A percentile compares a stretch with the other conserved stretches of the same genome.
These are phyloP conservation scores for Chymomyza amoena DNA, from an alignment of 2,888 invertebrate species.

Conservation along the genomic window DNA sequence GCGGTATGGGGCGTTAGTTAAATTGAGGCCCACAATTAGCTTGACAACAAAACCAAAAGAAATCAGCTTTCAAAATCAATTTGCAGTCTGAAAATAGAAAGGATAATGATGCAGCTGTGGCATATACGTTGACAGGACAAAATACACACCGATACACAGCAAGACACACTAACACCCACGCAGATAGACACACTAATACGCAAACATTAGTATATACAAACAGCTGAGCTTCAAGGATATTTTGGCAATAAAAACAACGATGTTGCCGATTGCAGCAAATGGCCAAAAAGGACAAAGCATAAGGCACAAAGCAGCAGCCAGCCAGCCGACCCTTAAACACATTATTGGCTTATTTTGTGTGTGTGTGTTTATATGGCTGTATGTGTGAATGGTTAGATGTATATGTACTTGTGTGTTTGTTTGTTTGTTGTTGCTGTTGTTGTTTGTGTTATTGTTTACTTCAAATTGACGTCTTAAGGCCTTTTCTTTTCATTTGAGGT, in stretches of 20 bases:
- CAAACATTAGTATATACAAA: conserved; percentile 8
- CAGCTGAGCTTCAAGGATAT: conserved; percentile 14
- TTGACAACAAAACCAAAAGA: conserved; percentile 26
- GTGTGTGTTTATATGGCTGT: background rate
- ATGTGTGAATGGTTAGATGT: background rate
- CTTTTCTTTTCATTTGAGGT: conserved; percentile 46
- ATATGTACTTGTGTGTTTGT: background rate
- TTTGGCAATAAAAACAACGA: background rate
- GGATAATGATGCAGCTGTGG: conserved; percentile 47
- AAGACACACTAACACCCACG: conserved; percentile 14
- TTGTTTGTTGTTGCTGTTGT: conserved; percentile 13
- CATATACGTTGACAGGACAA: conserved; percentile 12
- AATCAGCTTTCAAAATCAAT: conserved; percentile 54
- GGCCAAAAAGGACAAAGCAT: conserved; percentile 1
- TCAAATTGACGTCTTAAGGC: conserved; percentile 30
- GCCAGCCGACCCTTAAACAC: background rate
- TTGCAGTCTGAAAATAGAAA: conserved; percentile 48
- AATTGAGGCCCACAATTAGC: conserved; percentile 28
- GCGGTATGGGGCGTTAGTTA: background rate
- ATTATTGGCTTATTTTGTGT: background rate
- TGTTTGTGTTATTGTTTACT: conserved; percentile 24
- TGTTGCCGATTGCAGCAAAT: background rate
- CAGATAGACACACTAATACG: conserved; percentile 13
- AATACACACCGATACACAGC: background rate
- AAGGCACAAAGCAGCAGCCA: background rate